Evolutionary conservation across 1,140 invertebrate species (phyloP).

Genomic region (Teleopsis dalmanni): DNA sequence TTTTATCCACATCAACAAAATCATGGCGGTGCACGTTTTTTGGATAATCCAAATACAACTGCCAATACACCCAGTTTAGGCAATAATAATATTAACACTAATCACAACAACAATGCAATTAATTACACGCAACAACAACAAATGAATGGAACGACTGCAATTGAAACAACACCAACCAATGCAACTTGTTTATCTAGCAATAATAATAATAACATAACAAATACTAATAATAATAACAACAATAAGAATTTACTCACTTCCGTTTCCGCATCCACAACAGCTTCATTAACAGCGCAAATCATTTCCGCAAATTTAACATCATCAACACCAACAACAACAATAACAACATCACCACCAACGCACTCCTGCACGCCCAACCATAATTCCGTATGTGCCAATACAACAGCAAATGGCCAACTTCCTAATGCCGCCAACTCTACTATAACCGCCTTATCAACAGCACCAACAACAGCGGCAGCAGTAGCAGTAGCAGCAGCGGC

Average conservation of each 20-base stretch:
- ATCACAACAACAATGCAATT: conserved; percentile 13
- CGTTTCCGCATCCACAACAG: conserved; percentile 13
- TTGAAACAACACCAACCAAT: conserved; percentile 20
- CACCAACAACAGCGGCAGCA: conserved; percentile 17
- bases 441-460: conserved; percentile 21
- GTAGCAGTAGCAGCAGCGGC: conserved; percentile 1
- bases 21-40: conserved; percentile 36
- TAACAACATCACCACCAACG: conserved; percentile 21
- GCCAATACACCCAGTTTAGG: conserved; percentile 13
- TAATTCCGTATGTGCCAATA: conserved; percentile 16
- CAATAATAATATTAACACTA: conserved; percentile 17
- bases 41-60: conserved; percentile 33
- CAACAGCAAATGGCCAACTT: conserved; percentile 11
- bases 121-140: conserved; percentile 2
- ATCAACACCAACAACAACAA: conserved; percentile 27
- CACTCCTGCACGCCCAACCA: conserved; percentile 35
- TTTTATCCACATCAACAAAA: conserved; percentile 39
- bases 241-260: conserved; percentile 10
- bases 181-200: conserved; percentile 7
- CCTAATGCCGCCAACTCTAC: conserved; percentile 15
- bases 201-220: conserved; percentile 20
- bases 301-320: conserved; percentile 29
- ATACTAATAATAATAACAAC: conserved; percentile 13
- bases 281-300: conserved; percentile 20
- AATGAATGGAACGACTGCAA: conserved; percentile 12